A percentile compares a stretch with the other conserved stretches of the same genome.
These are phyloP conservation scores for Notolabrus celidotus DNA, from an alignment of 2,797 vertebrate species.

Conservation along the genomic window DNA sequence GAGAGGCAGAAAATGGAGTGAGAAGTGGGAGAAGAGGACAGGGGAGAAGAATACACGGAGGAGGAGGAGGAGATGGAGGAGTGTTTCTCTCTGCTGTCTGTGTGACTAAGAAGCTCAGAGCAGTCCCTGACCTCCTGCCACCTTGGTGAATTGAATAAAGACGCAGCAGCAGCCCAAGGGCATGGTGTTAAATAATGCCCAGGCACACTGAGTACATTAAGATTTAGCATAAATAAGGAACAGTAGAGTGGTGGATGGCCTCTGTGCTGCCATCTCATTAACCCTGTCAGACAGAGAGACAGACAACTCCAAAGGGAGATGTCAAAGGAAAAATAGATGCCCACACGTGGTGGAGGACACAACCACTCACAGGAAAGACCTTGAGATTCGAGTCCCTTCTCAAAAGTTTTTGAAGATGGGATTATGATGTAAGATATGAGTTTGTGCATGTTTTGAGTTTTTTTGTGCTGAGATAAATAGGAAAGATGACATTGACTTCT, in stretches of 20 bases:
- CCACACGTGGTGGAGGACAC: slow-evolving; percentile 29
- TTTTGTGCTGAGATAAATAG: slow-evolving; percentile 25
- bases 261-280: slow-evolving; percentile 71
- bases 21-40: slow-evolving; percentile 70
- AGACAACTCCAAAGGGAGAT: slow-evolving; percentile 59
- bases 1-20: slow-evolving; percentile 27
- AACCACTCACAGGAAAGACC: slow-evolving; percentile 2
- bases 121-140: slow-evolving; percentile 58
- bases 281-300: slow-evolving; percentile 67
- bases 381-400: slow-evolving; percentile 25
- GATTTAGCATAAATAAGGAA: slow-evolving; percentile 77
- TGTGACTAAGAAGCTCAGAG: slow-evolving; percentile 46
- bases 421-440: slow-evolving; percentile 17
- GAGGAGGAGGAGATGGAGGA: slow-evolving; percentile 15
- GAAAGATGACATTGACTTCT: slow-evolving; percentile 39
- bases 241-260: slow-evolving; percentile 39
- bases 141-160: slow-evolving; percentile 57
- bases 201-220: slow-evolving; percentile 68
- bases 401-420: slow-evolving; percentile 15
- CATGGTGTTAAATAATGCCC: slow-evolving; percentile 68
- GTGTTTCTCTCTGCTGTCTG: slow-evolving; percentile 6
- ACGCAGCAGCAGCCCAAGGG: slow-evolving; percentile 50
- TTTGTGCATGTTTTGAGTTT: slow-evolving; percentile 8
- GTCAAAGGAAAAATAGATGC: slow-evolving; percentile 51
- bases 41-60: slow-evolving; percentile 42